Conservation (phyloP, 2,888 invertebrate genomes). For the Zhuqinia jingwanae region DNA sequence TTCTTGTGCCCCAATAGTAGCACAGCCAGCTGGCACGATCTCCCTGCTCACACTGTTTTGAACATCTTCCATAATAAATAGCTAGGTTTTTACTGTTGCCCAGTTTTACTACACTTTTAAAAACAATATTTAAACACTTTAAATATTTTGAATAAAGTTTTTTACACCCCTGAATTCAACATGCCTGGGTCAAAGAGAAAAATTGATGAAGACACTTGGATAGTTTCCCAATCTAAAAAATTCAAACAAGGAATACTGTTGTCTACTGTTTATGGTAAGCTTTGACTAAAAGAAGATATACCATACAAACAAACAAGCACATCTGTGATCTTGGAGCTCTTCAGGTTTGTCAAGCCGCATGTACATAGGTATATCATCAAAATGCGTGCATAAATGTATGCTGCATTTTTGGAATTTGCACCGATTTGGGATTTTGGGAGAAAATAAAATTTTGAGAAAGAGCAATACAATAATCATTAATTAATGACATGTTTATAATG, state of each 20-base stretch:
- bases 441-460: too few species aligned
- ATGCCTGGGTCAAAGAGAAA: slow-evolving; percentile 77
- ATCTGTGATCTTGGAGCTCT: too few species aligned
- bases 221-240: slow-evolving; percentile 76
- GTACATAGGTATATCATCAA: too few species aligned
- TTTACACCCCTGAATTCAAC: too few species aligned
- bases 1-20: slow-evolving; percentile 52
- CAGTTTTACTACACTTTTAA: too few species aligned
- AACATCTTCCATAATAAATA: neutral
- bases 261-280: slow-evolving; percentile 75
- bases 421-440: too few species aligned
- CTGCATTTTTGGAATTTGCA: too few species aligned
- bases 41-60: slow-evolving; percentile 24
- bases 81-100: neutral
- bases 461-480: too few species aligned
- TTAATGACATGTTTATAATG: slow-evolving; percentile 14
- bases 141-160: neutral
- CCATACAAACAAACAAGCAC: too few species aligned
- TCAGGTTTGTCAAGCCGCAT: too few species aligned
- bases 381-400: too few species aligned
- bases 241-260: slow-evolving; percentile 70
- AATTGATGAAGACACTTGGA: slow-evolving; percentile 77
- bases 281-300: too few species aligned
- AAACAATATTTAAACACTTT: neutral
- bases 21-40: slow-evolving; percentile 8